phyloP scores from a whole-genome alignment of 2,888 invertebrate species.

The Drosophila mimetica region DNA sequence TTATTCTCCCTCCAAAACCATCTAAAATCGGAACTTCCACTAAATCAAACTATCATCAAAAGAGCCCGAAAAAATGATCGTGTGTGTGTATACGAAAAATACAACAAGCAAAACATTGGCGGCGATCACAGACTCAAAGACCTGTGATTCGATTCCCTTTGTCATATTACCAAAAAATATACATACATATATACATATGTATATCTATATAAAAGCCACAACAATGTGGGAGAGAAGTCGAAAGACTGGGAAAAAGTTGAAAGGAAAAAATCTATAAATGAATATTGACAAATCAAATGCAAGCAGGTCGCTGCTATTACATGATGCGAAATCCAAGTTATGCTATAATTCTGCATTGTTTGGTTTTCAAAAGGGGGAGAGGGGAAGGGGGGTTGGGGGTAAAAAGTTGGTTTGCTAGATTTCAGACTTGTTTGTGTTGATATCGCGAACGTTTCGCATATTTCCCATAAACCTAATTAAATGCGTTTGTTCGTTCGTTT shows the following conservation, averaged over 20 bases:
- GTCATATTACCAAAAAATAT: conserved; percentile 1
- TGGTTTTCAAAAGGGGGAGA: not conserved
- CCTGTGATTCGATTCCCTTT: conserved; percentile 1
- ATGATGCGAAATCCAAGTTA: conserved; percentile 75
- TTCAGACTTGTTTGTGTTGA: conserved; percentile 33
- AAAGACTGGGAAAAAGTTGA: conserved; percentile 16
- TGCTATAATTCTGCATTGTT: conserved; percentile 78
- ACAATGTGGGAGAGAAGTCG: conserved; percentile 5
- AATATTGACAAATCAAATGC: conserved; percentile 77
- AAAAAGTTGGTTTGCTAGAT: conserved; percentile 12
- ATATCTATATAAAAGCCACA: conserved; percentile 1
- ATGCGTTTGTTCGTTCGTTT: conserved; percentile 61
- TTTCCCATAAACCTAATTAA: conserved; percentile 79
- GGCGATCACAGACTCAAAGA: not conserved
- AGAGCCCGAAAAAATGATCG: not conserved
- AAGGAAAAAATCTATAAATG: conserved; percentile 64
- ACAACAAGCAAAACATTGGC: not conserved
- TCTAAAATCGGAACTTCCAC: conserved; percentile 5
- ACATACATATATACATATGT: no score
- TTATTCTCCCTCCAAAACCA: not conserved
- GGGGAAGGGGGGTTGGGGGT: not conserved
- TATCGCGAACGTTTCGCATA: conserved; percentile 64
- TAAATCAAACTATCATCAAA: conserved; percentile 7
- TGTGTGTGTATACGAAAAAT: conserved; percentile 14
- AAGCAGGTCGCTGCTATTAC: conserved; percentile 59